Evolutionary conservation across 2,888 invertebrate genomes (phyloP).

Genomic region (Amiota communis): DNA sequence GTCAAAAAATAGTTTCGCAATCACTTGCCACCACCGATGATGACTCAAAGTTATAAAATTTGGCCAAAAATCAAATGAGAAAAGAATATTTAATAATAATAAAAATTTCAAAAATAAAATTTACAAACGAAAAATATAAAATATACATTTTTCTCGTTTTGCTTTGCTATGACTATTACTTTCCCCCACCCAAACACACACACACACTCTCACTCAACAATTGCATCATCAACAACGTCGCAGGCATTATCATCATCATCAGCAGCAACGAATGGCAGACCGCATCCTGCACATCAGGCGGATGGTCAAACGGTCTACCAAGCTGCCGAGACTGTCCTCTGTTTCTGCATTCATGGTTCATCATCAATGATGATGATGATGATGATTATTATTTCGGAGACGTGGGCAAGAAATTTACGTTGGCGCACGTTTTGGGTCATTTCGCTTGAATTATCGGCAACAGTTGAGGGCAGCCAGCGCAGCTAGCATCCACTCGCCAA

Average conservation of each 20-base stretch:
- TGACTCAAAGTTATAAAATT: conserved; percentile 56
- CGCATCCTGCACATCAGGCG: conserved; percentile 17
- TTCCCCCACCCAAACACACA: conserved; percentile 14
- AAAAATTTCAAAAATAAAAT: neutral
- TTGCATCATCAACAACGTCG: conserved; percentile 3
- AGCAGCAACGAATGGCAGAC: neutral
- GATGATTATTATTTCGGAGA: conserved; percentile 27
- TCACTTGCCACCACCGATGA: conserved; percentile 46
- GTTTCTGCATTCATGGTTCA: conserved; percentile 43
- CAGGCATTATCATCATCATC: neutral
- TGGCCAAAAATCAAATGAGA: conserved; percentile 50
- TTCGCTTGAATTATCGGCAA: conserved; percentile 47
- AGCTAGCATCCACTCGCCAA: conserved; percentile 18
- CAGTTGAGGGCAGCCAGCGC: neutral
- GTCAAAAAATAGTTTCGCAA: conserved; percentile 61
- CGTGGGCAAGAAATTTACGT: conserved; percentile 22
- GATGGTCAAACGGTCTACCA: too few relatives aligned
- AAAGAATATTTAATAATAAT: conserved; percentile 37
- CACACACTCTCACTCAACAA: conserved; percentile 14
- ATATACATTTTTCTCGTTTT: neutral
- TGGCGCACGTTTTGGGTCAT: conserved; percentile 49
- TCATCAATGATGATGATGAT: conserved; percentile 43
- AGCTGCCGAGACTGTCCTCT: neutral
- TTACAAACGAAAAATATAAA: conserved; percentile 31
- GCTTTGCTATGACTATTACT: conserved; percentile 12